Evolutionary conservation across 2,797 vertebrate genomes (phyloP).

Genomic region (Pelobates cultripes): DNA sequence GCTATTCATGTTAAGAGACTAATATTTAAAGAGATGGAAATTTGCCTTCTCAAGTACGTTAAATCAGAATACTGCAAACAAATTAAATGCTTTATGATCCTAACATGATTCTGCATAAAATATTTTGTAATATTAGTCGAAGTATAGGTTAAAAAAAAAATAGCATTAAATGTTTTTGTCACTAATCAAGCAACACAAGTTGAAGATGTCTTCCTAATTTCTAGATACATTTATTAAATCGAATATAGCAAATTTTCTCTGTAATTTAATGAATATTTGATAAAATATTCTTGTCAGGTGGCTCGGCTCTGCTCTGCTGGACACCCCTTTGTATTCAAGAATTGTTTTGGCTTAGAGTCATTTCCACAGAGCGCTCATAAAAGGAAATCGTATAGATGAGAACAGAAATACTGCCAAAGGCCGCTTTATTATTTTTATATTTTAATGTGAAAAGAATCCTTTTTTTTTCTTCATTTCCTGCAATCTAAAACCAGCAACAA

Average conservation of each 20-base stretch:
- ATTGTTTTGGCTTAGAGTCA: conserved; percentile 6
- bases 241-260: not conserved
- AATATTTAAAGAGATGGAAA: not conserved
- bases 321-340: conserved; percentile 5
- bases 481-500: not conserved
- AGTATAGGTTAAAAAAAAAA: no score
- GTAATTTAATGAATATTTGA: conserved; percentile 10
- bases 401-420: not conserved
- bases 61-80: not conserved
- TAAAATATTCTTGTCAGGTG: conserved; percentile 20
- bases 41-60: not conserved
- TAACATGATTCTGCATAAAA: no score
- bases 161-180: no score
- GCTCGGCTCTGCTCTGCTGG: conserved; percentile 4
- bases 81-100: no score
- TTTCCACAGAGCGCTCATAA: not conserved
- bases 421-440: not conserved
- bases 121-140: no score
- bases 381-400: not conserved
- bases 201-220: not conserved
- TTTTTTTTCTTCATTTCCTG: not conserved
- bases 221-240: not conserved
- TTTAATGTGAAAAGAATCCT: not conserved
- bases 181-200: no score
- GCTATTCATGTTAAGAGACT: not conserved